A percentile compares a stretch with the other conserved stretches of the same genome.
These are phyloP conservation scores for Psittacara wagleri DNA, from an alignment of 2,113 vertebrate genomes.

Conservation along the genomic window DNA sequence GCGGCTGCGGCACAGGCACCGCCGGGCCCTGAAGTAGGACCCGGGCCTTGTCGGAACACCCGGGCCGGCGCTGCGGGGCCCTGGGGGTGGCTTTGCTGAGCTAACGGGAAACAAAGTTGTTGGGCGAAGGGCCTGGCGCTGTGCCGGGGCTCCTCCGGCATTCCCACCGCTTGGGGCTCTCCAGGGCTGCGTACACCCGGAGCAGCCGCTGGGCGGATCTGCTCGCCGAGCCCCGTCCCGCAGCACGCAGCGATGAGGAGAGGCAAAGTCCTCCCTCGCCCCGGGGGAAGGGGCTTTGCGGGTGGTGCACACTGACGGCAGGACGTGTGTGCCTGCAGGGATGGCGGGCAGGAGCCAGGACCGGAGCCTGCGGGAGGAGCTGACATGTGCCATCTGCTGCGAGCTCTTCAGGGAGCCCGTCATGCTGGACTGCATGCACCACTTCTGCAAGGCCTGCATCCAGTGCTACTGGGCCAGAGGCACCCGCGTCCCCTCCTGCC, in stretches of 20 bases:
- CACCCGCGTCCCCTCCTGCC: conserved; percentile 74
- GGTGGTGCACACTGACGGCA: fast-evolving
- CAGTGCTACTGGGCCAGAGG: conserved; percentile 77
- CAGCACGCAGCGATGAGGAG: neutral
- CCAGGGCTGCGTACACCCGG: fast-evolving
- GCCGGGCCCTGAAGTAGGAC: neutral
- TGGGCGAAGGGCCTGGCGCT: neutral
- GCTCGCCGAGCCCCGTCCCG: fast-evolving
- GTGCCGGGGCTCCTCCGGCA: fast-evolving
- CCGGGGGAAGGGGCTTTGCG: fast-evolving
- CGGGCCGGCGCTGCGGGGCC: fast-evolving
- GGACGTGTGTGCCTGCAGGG: neutral
- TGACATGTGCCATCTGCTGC: conserved; percentile 86
- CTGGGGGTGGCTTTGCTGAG: fast-evolving
- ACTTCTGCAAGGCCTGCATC: conserved; percentile 87
- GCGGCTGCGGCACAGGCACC: neutral
- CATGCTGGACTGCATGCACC: conserved; percentile 89
- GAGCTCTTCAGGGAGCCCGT: conserved; percentile 86
- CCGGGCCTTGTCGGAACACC: fast-evolving
- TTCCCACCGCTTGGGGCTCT: neutral
- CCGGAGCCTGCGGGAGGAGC: conserved; percentile 80
- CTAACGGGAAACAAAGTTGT: fast-evolving
- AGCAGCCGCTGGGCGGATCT: neutral
- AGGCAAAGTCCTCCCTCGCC: fast-evolving
- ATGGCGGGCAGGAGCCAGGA: conserved; percentile 42